Base-by-base conservation (phyloP, 2,113 vertebrate species). In the Mustelus asterias region DNA sequence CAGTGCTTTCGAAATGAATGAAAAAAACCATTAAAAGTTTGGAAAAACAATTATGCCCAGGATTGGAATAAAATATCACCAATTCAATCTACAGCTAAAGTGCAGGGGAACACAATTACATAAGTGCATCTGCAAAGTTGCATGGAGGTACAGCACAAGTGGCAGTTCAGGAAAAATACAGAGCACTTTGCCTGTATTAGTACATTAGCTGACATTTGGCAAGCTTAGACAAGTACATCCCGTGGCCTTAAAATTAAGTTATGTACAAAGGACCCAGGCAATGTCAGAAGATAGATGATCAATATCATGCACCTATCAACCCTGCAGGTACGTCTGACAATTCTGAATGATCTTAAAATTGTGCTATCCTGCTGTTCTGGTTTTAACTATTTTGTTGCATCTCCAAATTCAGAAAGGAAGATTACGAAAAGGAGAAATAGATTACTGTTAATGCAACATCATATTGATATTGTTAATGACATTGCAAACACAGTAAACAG, bases 161-260 rank as follows among this genome's bases (percentile, higher is more conserved):
- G 60, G 41, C 44, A 54, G 41, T 95, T 95, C 44, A 90, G 29
- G 54, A 89, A 93, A 67, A 65, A 65, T 65, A 95, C 44, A 29
- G 37, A 92, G 89, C 58, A 95, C 67, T 95, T 67, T 95, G 69
- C 37, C 6, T 95, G 41, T 95, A 95, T 95, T 72, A 95, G 94
- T 95, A 95, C 67, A 72, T 95, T 95, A 95, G 67, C 94, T 72
- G 67, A 72, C 94, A 95, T 95, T 72, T 95, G 94, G 94, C 67
- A 72, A 95, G 69, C 94, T 95, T 72, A 72, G 94, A 54, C 24
- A 72, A 76, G 3, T 95, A 95, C 18, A 41, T 95, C 69, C 94
- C 69, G 69, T 95, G 94, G 44, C 94, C 69, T 95, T 95, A 83
- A 83, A 11, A 41, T 76, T 41, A 95, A 70, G 93, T 94, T 95